Evolutionary conservation across 2,113 vertebrate species (phyloP).

Genomic region (Mesembrinibis cayennensis): DNA sequence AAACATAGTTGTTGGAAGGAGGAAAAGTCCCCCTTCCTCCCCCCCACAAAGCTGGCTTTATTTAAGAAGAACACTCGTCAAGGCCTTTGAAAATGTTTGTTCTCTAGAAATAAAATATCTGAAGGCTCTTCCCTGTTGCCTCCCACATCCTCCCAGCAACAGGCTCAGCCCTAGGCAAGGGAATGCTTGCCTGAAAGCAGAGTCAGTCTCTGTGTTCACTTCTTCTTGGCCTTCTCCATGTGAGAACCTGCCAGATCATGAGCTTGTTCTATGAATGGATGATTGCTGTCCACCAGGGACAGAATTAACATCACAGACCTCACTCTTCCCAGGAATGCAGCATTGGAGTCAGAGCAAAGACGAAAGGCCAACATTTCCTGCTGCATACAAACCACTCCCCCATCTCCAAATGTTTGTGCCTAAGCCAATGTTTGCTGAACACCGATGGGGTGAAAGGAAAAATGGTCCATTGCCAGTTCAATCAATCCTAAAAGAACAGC

Average conservation of each 20-base stretch:
- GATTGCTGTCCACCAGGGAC: conserved; percentile 41
- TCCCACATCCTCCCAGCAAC: conserved; percentile 28
- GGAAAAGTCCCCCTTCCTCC: background rate
- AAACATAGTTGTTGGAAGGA: background rate
- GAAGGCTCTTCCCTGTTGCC: conserved; percentile 24
- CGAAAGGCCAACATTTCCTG: background rate
- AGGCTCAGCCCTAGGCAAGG: background rate
- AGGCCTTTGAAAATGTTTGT: conserved; percentile 43
- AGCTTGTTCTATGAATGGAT: conserved; percentile 38
- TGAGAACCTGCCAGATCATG: conserved; percentile 36
- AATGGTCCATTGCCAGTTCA: background rate
- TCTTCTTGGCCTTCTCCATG: conserved; percentile 19
- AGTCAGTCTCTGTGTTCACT: conserved; percentile 16
- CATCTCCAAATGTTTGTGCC: conserved; percentile 20
- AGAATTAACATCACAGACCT: conserved; percentile 47
- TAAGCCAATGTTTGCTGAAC: conserved; percentile 44
- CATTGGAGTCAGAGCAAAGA: conserved; percentile 27
- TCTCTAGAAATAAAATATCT: conserved; percentile 39
- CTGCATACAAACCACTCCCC: conserved; percentile 28
- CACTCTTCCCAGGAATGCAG: conserved; percentile 37
- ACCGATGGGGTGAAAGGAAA: background rate
- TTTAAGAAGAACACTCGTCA: background rate
- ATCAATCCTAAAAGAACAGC: background rate
- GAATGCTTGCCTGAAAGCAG: background rate
- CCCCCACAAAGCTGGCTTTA: background rate